Conservation (phyloP, 2,888 invertebrate genomes). For the Tetramorium bicarinatum region DNA sequence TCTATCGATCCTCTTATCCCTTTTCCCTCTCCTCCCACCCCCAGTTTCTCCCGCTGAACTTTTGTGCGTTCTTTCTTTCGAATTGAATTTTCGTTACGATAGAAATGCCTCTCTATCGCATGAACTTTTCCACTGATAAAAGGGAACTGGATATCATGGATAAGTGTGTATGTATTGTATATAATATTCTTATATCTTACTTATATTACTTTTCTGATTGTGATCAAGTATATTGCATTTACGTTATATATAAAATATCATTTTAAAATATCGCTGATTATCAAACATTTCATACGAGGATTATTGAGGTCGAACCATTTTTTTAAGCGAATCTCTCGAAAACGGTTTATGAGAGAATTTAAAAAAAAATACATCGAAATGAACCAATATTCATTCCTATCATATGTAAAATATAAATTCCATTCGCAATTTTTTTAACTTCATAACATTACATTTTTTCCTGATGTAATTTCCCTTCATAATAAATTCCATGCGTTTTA, state of each 20-base stretch:
- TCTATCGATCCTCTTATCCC: conserved; percentile 29
- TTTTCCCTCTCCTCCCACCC: background rate
- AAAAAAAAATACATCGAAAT: background rate
- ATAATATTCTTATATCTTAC: background rate
- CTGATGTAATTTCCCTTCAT: background rate
- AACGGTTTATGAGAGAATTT: conserved; percentile 27
- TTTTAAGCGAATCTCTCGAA: conserved; percentile 7
- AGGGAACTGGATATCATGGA: background rate
- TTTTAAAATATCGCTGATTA: conserved; percentile 10
- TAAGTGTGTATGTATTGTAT: background rate
- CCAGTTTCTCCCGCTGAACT: background rate
- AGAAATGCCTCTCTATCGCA: background rate
- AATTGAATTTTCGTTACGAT: conserved; percentile 38
- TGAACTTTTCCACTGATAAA: background rate
- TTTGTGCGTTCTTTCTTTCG: conserved; percentile 21
- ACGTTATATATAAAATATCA: background rate
- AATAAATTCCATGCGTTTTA: conserved; percentile 9
- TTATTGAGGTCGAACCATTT: conserved; percentile 12
- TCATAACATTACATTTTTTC: conserved; percentile 15
- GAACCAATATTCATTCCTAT: conserved; percentile 20
- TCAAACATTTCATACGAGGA: conserved; percentile 17
- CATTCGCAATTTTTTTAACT: conserved; percentile 17
- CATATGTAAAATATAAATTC: conserved; percentile 28
- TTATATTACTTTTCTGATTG: background rate
- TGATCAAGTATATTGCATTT: conserved; percentile 3